These are phyloP conservation scores for Acholoe squamosa DNA, from an alignment of 2,888 invertebrate genomes.

Conservation along the genomic window DNA sequence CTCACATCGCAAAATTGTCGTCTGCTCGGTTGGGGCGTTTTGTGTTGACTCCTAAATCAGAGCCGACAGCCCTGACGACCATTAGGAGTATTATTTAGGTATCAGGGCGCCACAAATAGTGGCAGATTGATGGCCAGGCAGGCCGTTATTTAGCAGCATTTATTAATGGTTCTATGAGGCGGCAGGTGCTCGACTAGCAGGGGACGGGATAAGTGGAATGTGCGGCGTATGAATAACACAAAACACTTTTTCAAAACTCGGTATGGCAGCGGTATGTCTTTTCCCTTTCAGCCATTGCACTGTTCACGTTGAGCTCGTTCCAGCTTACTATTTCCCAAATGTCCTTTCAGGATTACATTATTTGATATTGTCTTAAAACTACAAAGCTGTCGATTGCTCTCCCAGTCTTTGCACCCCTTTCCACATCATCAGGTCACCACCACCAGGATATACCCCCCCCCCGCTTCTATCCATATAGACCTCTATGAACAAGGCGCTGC, in stretches of 20 bases:
- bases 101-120: not conserved
- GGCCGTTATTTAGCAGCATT: not conserved
- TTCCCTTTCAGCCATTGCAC: too few species aligned
- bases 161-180: slow-evolving; percentile 11
- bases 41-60: not conserved
- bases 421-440: too few species aligned
- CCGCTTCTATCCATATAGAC: too few species aligned
- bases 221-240: not conserved
- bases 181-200: not conserved
- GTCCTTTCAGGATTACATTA: too few species aligned
- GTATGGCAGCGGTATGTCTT: not conserved
- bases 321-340: too few species aligned
- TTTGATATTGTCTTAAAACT: too few species aligned
- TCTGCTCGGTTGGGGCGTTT: not conserved
- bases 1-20: not conserved
- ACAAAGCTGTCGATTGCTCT: too few species aligned
- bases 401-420: too few species aligned
- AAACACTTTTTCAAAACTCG: too few species aligned
- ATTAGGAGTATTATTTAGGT: not conserved
- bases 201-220: not conserved
- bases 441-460: too few species aligned
- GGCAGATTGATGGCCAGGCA: not conserved
- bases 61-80: not conserved
- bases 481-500: not conserved
- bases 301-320: too few species aligned